Base-by-base conservation (phyloP, 2,797 vertebrate species). In the Xyrichtys novacula region DNA sequence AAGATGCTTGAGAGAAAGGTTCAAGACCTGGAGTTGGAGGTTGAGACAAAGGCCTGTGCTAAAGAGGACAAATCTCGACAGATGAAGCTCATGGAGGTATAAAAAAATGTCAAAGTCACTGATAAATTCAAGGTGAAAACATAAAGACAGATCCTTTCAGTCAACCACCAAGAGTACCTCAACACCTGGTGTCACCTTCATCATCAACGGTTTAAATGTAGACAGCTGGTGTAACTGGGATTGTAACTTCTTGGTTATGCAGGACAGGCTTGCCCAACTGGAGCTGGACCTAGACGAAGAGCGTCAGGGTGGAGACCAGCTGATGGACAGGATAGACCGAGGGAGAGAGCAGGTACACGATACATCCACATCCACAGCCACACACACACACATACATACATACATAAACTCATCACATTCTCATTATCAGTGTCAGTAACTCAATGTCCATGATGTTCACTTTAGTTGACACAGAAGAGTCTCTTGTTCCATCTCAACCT, bases 271-370 rank as follows among this genome's bases (percentile, higher is more conserved):
- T 31, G 75, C 87, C 75, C 95, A 98, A 65, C 85, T 99, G 86
- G 95, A 98, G 90, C 25, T 96, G 68, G 95, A 99, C 77, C 92
- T 99, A 55, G 96, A 97, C n/a, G 98, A 99, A 84, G 98, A 99
- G 86, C 95, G 94, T 84, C 95, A 92, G 57, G 96, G 93, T 65
- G 96, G 96, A 0, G 98, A 99, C 76, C 90, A 96, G 84, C 90
- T 99, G 80, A 96, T 97, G 42, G 95, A 97, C 80, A 94, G 97
- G 86, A 95, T 99, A 72, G 90, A 93, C 74, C 80, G 96, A 79
- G 96, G 96, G 86, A 92, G 97, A 90, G 96, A 97, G 57, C 98
- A 99, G 96, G 97, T 99, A 92, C 74, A 83, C 14, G 2, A 34
- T 12, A 44, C 49, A 42, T 65, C 47, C 70, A 40, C 26, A 38